phyloP scores from a whole-genome alignment of 1,140 invertebrate genomes.

The Pogonomyrmex californicus region DNA sequence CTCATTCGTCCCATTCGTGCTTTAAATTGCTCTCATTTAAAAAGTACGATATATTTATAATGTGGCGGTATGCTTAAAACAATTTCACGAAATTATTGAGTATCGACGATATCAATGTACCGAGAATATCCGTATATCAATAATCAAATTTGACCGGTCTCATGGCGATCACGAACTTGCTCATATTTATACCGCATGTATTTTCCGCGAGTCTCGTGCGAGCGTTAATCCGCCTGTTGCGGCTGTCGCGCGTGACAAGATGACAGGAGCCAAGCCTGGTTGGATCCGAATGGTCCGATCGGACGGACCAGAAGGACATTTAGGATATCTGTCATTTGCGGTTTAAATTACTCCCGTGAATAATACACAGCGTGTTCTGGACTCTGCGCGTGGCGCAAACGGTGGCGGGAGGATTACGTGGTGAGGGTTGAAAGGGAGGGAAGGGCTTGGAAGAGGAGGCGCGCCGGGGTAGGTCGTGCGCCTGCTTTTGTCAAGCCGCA shows the following conservation, averaged over 20 bases:
- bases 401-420: neutral
- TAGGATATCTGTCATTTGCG: conserved; percentile 62
- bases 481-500: conserved; percentile 74
- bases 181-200: neutral
- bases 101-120: neutral
- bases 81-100: neutral
- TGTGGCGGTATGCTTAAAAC: neutral
- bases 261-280: conserved; percentile 29
- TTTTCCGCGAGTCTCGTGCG: neutral
- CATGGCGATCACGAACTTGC: neutral
- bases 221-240: conserved; percentile 55
- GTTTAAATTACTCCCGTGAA: conserved; percentile 74
- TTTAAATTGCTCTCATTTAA: neutral
- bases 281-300: conserved; percentile 55
- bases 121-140: neutral
- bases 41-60: neutral
- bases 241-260: conserved; percentile 40
- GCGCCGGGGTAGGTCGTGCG: conserved; percentile 63
- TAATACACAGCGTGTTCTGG: conserved; percentile 63
- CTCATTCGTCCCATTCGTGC: too few relatives aligned
- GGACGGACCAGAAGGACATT: conserved; percentile 17
- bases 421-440: neutral
- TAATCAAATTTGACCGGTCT: conserved; percentile 18
- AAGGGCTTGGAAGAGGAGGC: neutral
- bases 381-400: conserved; percentile 1